Conservation (phyloP, 1,140 invertebrate species). For the Zeugodacus cucurbitae region DNA sequence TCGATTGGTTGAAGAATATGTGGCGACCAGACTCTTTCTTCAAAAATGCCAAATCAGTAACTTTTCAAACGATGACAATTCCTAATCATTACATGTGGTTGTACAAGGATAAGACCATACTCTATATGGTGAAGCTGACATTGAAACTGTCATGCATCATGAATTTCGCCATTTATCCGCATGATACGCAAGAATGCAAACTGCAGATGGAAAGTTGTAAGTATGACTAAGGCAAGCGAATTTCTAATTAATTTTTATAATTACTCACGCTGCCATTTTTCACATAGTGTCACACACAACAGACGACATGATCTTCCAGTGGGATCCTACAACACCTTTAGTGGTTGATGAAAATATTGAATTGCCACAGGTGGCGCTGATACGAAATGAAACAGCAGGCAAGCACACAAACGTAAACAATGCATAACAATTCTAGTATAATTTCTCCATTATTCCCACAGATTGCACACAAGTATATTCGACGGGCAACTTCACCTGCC, state of each 20-base stretch:
- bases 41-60: constrained; percentile 91
- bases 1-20: constrained; percentile 90
- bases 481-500: constrained; percentile 87
- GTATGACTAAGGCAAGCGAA: constrained; percentile 64
- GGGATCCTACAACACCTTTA: constrained; percentile 88
- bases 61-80: constrained; percentile 93
- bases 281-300: constrained; percentile 86
- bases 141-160: constrained; percentile 87
- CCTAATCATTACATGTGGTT: constrained; percentile 92
- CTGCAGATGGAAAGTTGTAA: constrained; percentile 92
- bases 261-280: background rate
- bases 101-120: constrained; percentile 87
- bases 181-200: constrained; percentile 91
- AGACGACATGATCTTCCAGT: constrained; percentile 90
- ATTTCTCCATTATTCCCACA: background rate
- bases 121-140: constrained; percentile 90
- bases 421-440: no score
- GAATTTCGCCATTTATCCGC: constrained; percentile 92
- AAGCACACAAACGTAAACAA: background rate
- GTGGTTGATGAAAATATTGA: constrained; percentile 91
- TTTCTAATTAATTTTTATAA: no score
- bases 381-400: constrained; percentile 82
- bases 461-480: constrained; percentile 83
- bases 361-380: constrained; percentile 84
- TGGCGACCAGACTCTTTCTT: constrained; percentile 91